Conservation (phyloP, 2,797 vertebrate species). For the Capromys pilorides region DNA sequence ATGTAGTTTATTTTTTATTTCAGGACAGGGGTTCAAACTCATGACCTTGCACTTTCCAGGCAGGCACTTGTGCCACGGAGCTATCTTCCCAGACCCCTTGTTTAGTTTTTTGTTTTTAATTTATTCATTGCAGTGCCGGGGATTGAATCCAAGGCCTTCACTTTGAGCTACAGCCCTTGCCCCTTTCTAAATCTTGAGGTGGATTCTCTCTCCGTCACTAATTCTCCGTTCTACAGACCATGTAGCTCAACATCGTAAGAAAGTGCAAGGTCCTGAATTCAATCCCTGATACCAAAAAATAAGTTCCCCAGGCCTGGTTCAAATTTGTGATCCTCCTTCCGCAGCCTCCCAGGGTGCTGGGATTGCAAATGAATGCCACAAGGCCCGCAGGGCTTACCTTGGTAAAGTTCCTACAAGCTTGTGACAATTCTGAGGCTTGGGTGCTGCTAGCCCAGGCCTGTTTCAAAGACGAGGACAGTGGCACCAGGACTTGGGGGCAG, state of each 20-base stretch:
- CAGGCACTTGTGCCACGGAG: too few species aligned
- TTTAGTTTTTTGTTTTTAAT: not conserved
- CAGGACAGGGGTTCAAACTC: too few species aligned
- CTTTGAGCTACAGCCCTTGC: not conserved
- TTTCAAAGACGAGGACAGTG: not conserved
- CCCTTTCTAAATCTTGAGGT: not conserved
- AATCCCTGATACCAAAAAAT: too few species aligned
- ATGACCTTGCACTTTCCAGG: too few species aligned
- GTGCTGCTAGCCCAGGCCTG: not conserved
- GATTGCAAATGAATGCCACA: too few species aligned
- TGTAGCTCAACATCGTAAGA: too few species aligned
- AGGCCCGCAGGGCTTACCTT: not conserved
- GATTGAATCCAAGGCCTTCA: not conserved
- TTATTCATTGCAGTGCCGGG: not conserved
- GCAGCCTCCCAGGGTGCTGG: not conserved
- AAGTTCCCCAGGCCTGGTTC: not conserved
- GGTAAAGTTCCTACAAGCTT: not conserved
- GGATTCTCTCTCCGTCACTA: not conserved
- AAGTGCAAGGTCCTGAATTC: too few species aligned
- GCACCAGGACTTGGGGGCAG: not conserved
- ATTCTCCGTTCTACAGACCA: too few species aligned
- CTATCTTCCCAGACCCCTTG: too few species aligned
- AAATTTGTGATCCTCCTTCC: not conserved
- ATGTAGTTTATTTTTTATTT: not conserved
- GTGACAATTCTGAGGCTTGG: rapidly evolving